Base-by-base conservation (phyloP, 2,888 invertebrate species). In the Temnothorax ravouxi region DNA sequence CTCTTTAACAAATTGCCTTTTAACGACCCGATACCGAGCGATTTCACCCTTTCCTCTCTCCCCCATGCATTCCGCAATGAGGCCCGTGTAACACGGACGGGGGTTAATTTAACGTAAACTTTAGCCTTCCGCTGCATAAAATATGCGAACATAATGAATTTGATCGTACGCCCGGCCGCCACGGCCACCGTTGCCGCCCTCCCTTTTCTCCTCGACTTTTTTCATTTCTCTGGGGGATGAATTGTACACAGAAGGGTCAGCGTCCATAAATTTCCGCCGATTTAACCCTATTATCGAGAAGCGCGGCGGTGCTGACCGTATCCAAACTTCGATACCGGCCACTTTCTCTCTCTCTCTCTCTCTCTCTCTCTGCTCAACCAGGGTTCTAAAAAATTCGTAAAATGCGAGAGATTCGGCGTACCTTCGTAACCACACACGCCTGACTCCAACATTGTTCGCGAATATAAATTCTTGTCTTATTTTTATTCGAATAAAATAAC, bases 1-100 rank as follows among this genome's bases (percentile, higher is more conserved):
- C n/a, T n/a, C n/a, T n/a, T n/a, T 80, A 62, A 71, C 82, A 82
- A 84, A 86, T 86, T 88, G 85, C 59, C 84, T 84, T 86, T 86
- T 88, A 84, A 86, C 82, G 79, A 79, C 44, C 56, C 59, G 44
- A 79, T 79, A 72, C 72, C 72, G n/a, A 25, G 77, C 72, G 21
- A 79, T 79, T 72, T 38, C 72, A 34, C 47, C 25, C 76, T 15
- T 38, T 13, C 5, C 5, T n/a, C 34, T 11, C 21, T 9, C 21
- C 9, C 54, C 29, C n/a, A 64, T 13, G 56, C 56, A 56, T 72
- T 79, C 74, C 72, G 59, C 72, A 79, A 71, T 71, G 18, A 59
- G 72, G 21, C 59, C 59, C 47, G 52, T 29, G 41, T 59, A 72
- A 25, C 25, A 47, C 54, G 47, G 41, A 29, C 44, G 44, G 29